These are phyloP conservation scores for Petaurus breviceps DNA, from an alignment of 2,113 vertebrate species.

Conservation along the genomic window DNA sequence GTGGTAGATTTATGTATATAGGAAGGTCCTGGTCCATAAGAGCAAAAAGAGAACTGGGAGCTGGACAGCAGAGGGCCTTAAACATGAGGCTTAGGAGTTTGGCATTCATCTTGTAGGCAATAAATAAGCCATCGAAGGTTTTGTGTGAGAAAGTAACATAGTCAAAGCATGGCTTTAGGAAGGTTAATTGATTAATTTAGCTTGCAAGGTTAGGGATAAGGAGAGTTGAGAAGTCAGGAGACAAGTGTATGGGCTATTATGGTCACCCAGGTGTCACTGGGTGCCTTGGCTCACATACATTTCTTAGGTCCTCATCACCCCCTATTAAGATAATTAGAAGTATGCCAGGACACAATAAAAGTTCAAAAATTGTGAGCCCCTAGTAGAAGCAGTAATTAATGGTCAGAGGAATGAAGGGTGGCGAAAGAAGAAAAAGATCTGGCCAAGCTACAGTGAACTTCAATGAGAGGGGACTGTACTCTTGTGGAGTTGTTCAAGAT, in stretches of 20 bases:
- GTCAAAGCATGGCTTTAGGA: background rate
- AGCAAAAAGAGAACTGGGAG: background rate
- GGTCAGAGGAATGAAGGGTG: background rate
- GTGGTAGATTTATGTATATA: background rate
- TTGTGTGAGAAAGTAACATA: background rate
- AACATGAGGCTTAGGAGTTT: background rate
- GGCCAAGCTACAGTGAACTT: background rate
- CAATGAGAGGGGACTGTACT: background rate
- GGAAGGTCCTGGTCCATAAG: background rate
- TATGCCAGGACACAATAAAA: background rate
- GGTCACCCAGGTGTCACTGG: background rate
- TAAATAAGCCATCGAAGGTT: background rate
- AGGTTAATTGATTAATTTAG: background rate
- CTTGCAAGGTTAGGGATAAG: background rate
- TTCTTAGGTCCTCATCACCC: background rate
- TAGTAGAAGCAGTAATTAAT: background rate
- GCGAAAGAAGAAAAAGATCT: background rate
- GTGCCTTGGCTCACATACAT: background rate
- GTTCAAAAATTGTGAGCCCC: background rate
- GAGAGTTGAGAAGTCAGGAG: background rate
- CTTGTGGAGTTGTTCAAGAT: conserved; percentile 22
- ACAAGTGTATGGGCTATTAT: background rate
- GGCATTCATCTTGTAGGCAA: background rate
- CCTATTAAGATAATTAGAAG: background rate
- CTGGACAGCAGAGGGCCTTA: background rate